Conservation (phyloP, 2,888 invertebrate genomes). For the Tipula helvola region DNA sequence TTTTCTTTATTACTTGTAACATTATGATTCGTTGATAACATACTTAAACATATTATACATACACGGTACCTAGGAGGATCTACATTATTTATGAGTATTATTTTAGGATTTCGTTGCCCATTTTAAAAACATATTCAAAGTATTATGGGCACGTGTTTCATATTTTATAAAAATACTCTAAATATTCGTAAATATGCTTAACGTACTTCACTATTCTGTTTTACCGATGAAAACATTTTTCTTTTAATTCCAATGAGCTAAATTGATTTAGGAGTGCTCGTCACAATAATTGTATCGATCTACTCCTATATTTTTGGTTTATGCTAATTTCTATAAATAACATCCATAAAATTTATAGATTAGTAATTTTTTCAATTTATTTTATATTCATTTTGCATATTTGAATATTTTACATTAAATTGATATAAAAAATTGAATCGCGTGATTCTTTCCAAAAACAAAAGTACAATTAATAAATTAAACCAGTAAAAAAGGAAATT, state of each 20-base stretch:
- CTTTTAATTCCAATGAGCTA: not conserved
- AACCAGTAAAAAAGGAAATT: not conserved
- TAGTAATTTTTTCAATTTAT: not conserved
- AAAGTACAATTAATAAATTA: not conserved
- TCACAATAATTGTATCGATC: not conserved
- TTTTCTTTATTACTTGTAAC: not conserved
- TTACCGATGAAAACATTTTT: not conserved
- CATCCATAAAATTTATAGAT: not conserved
- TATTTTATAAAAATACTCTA: not conserved
- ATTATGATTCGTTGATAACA: not conserved
- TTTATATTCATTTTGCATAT: not conserved
- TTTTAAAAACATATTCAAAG: not conserved
- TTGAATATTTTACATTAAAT: not conserved
- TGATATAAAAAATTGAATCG: not conserved
- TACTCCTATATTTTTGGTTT: not conserved
- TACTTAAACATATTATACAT: not conserved
- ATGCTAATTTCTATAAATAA: slow-evolving; percentile 4
- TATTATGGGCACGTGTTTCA: not conserved
- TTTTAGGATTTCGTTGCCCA: not conserved
- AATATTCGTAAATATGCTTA: not conserved
- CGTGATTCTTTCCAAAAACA: not conserved
- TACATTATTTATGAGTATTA: not conserved
- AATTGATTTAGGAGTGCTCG: not conserved
- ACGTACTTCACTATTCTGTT: not conserved
- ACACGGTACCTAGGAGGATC: not conserved